These are phyloP conservation scores for Pseudomyrmex concolor DNA, from an alignment of 1,140 invertebrate species.

Conservation along the genomic window DNA sequence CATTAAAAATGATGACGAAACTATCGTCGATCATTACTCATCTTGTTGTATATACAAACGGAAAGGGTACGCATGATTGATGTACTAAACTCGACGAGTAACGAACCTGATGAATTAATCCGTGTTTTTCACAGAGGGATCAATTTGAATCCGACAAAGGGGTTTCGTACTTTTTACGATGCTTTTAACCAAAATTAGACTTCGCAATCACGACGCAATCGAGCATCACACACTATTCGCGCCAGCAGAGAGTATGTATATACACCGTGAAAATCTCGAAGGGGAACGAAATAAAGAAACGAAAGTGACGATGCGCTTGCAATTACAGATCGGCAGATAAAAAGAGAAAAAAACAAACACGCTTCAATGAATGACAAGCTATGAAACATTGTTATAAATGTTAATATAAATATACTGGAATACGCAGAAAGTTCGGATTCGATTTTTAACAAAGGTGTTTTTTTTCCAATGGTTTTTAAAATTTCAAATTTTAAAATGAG, in stretches of 20 bases:
- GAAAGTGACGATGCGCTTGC: not conserved
- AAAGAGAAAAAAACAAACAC: no score
- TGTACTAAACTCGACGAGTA: conserved; percentile 13
- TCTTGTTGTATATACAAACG: not conserved
- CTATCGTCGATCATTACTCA: conserved; percentile 32
- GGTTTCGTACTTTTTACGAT: not conserved
- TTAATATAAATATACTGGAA: not conserved
- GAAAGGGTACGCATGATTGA: conserved; percentile 28
- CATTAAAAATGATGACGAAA: conserved; percentile 50
- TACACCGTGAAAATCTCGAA: conserved; percentile 4
- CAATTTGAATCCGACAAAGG: conserved; percentile 7
- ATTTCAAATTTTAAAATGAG: no score
- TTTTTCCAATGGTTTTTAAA: no score
- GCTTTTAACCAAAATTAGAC: conserved; percentile 32
- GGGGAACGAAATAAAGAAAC: not conserved
- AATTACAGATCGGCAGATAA: not conserved
- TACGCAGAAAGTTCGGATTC: no score
- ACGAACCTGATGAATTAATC: conserved; percentile 27
- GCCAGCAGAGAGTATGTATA: not conserved
- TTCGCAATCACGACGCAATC: conserved; percentile 8
- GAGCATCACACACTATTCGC: not conserved
- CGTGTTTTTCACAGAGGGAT: conserved; percentile 30
- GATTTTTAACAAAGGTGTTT: no score
- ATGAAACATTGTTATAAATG: conserved; percentile 16
- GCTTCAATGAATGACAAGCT: not conserved